Conservation (phyloP, 2,888 invertebrate species). For the Molanna angustata region DNA sequence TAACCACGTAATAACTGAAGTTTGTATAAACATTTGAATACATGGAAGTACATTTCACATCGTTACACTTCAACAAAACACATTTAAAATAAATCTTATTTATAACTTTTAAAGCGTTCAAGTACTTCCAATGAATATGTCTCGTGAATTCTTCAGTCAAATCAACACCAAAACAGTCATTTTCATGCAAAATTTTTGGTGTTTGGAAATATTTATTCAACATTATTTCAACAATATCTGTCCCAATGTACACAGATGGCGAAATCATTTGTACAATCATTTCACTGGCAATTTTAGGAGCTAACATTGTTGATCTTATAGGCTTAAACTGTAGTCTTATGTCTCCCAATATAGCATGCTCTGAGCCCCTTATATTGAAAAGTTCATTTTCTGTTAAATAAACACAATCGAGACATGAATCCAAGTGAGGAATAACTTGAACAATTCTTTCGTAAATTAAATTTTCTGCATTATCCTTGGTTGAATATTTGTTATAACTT, state of each 20-base stretch:
- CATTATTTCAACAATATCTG: slow-evolving; percentile 55
- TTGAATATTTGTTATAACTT: too few species aligned
- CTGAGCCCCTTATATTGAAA: slow-evolving; percentile 18
- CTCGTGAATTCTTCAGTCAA: slow-evolving; percentile 51
- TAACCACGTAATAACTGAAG: slow-evolving; percentile 53
- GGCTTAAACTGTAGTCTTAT: slow-evolving; percentile 19
- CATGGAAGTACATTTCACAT: neutral
- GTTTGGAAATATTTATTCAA: slow-evolving; percentile 65
- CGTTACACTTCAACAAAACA: slow-evolving; percentile 38
- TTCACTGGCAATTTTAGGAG: slow-evolving; percentile 25
- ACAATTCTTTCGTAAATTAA: slow-evolving; percentile 25
- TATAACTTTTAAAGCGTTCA: slow-evolving; percentile 44
- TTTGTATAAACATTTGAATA: slow-evolving; percentile 32
- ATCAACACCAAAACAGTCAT: slow-evolving; percentile 64
- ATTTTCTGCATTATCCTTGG: neutral
- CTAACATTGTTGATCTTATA: slow-evolving; percentile 14
- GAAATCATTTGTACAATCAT: slow-evolving; percentile 24
- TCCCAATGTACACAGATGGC: slow-evolving; percentile 19
- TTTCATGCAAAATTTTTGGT: slow-evolving; percentile 62
- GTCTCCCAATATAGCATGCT: neutral
- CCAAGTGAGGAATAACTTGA: slow-evolving; percentile 24
- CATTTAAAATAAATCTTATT: slow-evolving; percentile 50
- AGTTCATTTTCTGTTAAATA: slow-evolving; percentile 21
- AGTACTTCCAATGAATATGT: slow-evolving; percentile 47
- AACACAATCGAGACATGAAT: slow-evolving; percentile 5